Percentiles rank a stretch among this genome's conserved stretches.
Conservation (phyloP, 2,113 vertebrate species). For the Hippocampus mohnikei region DNA sequence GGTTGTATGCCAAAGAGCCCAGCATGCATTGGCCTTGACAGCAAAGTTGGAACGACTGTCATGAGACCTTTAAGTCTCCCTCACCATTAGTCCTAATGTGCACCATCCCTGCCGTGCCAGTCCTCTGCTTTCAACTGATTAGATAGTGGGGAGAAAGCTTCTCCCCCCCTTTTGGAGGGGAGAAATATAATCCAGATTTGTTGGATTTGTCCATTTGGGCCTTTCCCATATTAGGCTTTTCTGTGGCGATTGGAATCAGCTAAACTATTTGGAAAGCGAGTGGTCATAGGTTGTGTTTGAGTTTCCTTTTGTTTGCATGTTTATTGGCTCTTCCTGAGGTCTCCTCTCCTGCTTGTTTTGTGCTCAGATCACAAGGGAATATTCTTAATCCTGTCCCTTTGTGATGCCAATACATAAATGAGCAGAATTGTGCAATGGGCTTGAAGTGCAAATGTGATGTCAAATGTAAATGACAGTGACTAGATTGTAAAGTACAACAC, state of each 20-base stretch:
- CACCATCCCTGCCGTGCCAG: constrained; percentile 28
- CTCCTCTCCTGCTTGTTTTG: constrained; percentile 2
- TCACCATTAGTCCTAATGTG: constrained; percentile 46
- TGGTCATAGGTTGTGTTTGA: constrained; percentile 14
- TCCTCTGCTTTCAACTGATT: constrained; percentile 61
- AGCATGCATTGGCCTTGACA: constrained; percentile 9
- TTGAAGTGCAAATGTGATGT: constrained; percentile 5
- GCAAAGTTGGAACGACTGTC: constrained; percentile 20
- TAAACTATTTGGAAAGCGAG: constrained; percentile 15
- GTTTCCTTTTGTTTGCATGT: background rate
- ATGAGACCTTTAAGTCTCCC: constrained; percentile 28
- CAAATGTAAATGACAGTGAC: background rate
- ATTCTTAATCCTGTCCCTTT: constrained; percentile 16
- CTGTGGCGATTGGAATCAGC: constrained; percentile 26
- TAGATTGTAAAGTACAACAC: background rate
- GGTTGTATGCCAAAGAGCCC: background rate
- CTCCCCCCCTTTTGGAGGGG: constrained; percentile 14
- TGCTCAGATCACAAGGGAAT: background rate
- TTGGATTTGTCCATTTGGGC: constrained; percentile 34
- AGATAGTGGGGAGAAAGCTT: constrained; percentile 43
- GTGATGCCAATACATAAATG: constrained; percentile 23
- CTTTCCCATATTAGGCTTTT: constrained; percentile 20
- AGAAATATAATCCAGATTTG: constrained; percentile 60
- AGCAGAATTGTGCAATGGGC: constrained; percentile 4
- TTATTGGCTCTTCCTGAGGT: background rate